phyloP scores from a whole-genome alignment of 1,140 invertebrate genomes.

The Apis cerana region DNA sequence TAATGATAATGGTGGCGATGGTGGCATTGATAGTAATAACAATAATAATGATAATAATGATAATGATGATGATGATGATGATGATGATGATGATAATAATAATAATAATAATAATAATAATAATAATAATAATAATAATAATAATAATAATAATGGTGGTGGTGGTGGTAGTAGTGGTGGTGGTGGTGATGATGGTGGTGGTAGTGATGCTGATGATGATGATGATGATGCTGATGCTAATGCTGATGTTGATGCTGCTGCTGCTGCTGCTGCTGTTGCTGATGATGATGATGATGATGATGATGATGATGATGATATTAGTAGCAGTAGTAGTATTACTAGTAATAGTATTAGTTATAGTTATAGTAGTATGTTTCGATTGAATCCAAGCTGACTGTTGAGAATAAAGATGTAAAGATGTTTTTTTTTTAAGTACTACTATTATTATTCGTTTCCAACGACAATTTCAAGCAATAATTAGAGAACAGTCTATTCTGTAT shows the following conservation, averaged over 20 bases:
- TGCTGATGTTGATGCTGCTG: too few relatives aligned
- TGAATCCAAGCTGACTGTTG: constrained; percentile 1
- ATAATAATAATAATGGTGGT: not conserved
- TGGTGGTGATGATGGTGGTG: not conserved
- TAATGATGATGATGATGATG: not conserved
- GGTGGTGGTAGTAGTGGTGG: not conserved
- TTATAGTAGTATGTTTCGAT: not conserved
- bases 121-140: not conserved
- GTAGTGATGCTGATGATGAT: not conserved
- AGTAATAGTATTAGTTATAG: not conserved
- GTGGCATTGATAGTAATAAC: too few relatives aligned
- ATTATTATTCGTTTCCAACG: constrained; percentile 1
- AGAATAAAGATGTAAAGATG: constrained; percentile 21
- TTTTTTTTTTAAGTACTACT: constrained; percentile 35
- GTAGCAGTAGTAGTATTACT: not conserved
- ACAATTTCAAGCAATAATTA: not conserved
- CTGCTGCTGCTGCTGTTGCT: too few relatives aligned
- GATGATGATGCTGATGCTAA: too few relatives aligned
- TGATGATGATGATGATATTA: not conserved
- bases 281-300: too few relatives aligned
- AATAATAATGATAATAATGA: not conserved
- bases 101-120: not conserved
- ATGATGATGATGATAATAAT: not conserved
- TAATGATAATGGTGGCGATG: not conserved
- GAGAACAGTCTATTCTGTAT: not conserved